Percentiles rank a stretch among this genome's conserved stretches.
These are phyloP conservation scores for Drosophila suboccidentalis DNA, from an alignment of 2,888 invertebrate species.

Conservation along the genomic window DNA sequence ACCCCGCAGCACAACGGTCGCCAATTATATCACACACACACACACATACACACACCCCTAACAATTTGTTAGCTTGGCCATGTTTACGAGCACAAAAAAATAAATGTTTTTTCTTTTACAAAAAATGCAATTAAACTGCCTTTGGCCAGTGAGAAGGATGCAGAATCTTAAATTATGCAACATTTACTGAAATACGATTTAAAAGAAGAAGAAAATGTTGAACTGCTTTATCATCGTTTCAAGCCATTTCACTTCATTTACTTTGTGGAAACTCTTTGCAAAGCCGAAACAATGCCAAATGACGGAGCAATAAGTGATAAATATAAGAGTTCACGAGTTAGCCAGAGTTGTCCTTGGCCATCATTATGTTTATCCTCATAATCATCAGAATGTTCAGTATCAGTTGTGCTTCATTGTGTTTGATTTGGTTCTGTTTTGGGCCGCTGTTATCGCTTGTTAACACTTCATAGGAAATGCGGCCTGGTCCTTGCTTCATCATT, in stretches of 20 bases:
- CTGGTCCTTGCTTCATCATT: constrained; percentile 61
- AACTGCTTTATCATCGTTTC: constrained; percentile 73
- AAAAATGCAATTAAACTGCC: constrained; percentile 34
- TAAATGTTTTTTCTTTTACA: constrained; percentile 23
- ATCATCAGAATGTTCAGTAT: constrained; percentile 38
- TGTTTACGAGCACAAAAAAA: constrained; percentile 70
- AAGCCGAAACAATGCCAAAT: constrained; percentile 62
- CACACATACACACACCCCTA: constrained; percentile 22
- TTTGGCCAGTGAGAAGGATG: constrained; percentile 14
- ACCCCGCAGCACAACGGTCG: constrained; percentile 27
- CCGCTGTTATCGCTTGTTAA: constrained; percentile 76
- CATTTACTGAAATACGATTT: constrained; percentile 17
- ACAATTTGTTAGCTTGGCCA: constrained; percentile 56
- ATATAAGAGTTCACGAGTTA: constrained; percentile 36
- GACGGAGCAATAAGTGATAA: constrained; percentile 60
- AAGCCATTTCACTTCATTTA: constrained; percentile 79
- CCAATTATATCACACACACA: constrained; percentile 64
- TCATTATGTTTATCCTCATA: constrained; percentile 29
- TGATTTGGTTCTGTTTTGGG: constrained; percentile 34
- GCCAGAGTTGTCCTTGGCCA: constrained; percentile 27
- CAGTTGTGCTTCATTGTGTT: constrained; percentile 80
- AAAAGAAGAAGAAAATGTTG: constrained; percentile 21
- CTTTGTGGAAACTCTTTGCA: constrained; percentile 39
- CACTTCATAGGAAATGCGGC: constrained; percentile 77
- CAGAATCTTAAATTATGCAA: constrained; percentile 17